phyloP scores from a whole-genome alignment of 2,113 vertebrate species.

The Spea multiplicata region DNA sequence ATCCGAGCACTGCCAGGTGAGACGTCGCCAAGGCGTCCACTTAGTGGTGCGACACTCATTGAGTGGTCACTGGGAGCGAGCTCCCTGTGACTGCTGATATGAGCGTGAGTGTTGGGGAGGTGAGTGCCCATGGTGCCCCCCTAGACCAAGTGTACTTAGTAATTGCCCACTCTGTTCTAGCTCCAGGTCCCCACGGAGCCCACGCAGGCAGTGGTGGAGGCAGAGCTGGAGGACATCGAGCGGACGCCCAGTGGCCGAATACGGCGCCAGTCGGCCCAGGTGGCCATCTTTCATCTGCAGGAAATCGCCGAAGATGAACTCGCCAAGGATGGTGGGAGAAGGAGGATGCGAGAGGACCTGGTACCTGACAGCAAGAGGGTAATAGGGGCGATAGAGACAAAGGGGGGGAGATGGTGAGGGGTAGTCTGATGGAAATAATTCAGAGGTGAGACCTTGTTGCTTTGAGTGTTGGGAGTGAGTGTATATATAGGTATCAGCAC shows the following conservation, averaged over 20 bases:
- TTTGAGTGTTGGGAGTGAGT: too few species aligned
- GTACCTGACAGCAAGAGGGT: conserved; percentile 94
- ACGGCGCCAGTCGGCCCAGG: conserved; percentile 88
- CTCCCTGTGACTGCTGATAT: not conserved
- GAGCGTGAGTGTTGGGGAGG: not conserved
- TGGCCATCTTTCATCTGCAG: conserved; percentile 94
- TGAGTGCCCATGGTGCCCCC: not conserved
- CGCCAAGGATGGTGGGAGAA: conserved; percentile 88
- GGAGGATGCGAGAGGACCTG: conserved; percentile 93
- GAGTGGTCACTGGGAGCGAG: too few species aligned
- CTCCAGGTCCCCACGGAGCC: conserved; percentile 50
- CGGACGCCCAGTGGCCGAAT: conserved; percentile 91
- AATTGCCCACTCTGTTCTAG: not conserved
- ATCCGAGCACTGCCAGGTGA: conserved; percentile 76
- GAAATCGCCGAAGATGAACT: conserved; percentile 95
- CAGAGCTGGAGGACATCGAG: conserved; percentile 78
- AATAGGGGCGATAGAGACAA: conserved; percentile 48
- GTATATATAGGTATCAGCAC: not conserved
- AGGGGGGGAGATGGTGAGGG: too few species aligned
- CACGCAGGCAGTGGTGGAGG: conserved; percentile 11
- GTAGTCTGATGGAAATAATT: too few species aligned
- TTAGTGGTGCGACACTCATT: too few species aligned
- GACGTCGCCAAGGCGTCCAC: conserved; percentile 8
- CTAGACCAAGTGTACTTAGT: not conserved
- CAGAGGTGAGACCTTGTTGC: too few species aligned